Conservation (phyloP, 2,888 invertebrate species). For the Tipula lateralis region DNA sequence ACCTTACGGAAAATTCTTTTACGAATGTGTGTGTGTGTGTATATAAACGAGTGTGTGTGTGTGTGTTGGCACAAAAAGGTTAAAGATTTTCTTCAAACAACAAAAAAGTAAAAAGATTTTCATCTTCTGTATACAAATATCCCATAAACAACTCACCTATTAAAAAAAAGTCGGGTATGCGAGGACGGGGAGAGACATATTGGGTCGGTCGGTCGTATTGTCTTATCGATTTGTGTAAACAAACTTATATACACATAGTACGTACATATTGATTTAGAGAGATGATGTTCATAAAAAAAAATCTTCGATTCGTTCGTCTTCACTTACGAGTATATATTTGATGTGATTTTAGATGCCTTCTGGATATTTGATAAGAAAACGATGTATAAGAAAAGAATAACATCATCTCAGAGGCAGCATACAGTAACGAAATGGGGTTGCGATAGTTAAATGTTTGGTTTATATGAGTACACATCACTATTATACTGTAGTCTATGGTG, state of each 20-base stretch:
- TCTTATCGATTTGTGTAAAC: neutral
- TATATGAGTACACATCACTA: neutral
- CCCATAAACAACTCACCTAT: conserved; percentile 19
- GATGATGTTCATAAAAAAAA: conserved; percentile 15
- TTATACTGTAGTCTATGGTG: too few species aligned
- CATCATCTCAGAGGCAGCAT: neutral
- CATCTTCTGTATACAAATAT: neutral
- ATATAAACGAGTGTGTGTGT: neutral
- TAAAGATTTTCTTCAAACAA: neutral
- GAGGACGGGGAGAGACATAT: neutral
- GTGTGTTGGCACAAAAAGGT: neutral
- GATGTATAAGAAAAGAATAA: neutral
- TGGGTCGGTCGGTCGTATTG: neutral
- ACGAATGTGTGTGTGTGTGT: neutral
- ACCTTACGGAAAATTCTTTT: neutral
- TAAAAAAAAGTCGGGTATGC: neutral
- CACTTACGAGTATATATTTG: neutral
- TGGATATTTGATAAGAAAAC: conserved; percentile 19
- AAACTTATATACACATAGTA: neutral
- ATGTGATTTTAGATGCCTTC: conserved; percentile 24
- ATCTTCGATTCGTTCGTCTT: neutral
- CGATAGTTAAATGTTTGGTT: neutral
- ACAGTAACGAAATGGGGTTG: neutral
- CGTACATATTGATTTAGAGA: neutral
- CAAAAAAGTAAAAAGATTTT: neutral